Base-by-base conservation (phyloP, 1,140 invertebrate species). In the Brachionus paranguensis region DNA sequence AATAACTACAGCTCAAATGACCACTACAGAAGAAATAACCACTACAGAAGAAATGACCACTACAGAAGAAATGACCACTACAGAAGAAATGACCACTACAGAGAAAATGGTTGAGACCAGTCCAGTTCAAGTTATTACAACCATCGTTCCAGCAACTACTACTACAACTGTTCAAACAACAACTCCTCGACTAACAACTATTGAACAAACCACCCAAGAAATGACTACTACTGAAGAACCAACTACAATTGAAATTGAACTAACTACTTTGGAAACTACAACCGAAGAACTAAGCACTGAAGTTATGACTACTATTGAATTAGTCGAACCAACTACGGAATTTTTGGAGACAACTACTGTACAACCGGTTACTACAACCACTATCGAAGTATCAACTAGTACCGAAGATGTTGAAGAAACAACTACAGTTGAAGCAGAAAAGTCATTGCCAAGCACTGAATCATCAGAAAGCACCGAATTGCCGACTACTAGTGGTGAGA, bases 181-280 rank as follows among this genome's bases (percentile, higher is more conserved):
- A 8, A 72, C 68, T 43, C 14, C 11, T 17, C n/a, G n/a, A 17
- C 33, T 20, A 17, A 72, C 68, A 10, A 72, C 68, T n/a, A 24
- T 68, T 33, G 68, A 43, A 20, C 10, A 29, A 43, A 72, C 68
- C 3, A 72, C 68, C 10, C 17, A 20, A 41, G 3, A 14, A 43
- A 43, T 33, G 1, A 72, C 37, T 43, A 72, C 68, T n/a, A 72
- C 68, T 14, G 2, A 72, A 43, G 37, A 72, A 72, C 17, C 33
- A 47, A 83, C 78, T 29, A 83, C 78, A 47, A 64, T 55, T 64
- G 43, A 65, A 68, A 27, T 60, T n/a, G 53, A n/a, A 78, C n/a
- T 11, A 33, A 78, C 76, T 50, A 78, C 76, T 50, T 7, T 47
- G 12, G 20, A 53, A 1, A 83, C 78, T 12, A 64, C 78, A 27